These are phyloP conservation scores for Augochlorella aurata DNA, from an alignment of 2,888 invertebrate species.

Conservation along the genomic window DNA sequence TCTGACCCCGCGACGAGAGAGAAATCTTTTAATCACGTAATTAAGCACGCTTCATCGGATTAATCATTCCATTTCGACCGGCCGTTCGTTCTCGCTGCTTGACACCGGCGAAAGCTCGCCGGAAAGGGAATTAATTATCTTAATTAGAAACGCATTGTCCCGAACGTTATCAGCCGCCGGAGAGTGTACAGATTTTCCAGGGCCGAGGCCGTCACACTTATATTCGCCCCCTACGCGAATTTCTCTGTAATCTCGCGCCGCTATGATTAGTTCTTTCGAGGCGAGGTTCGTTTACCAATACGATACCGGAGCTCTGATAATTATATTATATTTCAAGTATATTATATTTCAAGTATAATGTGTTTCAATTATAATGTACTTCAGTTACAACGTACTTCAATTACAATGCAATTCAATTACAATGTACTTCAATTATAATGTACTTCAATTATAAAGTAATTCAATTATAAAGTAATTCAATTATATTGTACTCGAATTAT, in stretches of 20 bases:
- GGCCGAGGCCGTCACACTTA: not conserved
- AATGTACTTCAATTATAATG: too few species aligned
- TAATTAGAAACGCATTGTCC: constrained; percentile 43
- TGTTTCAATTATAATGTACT: too few species aligned
- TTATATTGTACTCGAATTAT: too few species aligned
- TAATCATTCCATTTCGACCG: constrained; percentile 38
- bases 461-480: too few species aligned
- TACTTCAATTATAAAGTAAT: too few species aligned
- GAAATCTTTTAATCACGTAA: constrained; percentile 30
- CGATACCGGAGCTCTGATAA: too few species aligned
- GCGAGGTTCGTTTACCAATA: not conserved
- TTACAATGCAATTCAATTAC: too few species aligned
- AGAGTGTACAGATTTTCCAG: not conserved
- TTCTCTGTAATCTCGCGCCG: not conserved
- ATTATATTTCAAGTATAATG: too few species aligned
- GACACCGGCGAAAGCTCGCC: constrained; percentile 4
- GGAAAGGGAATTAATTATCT: constrained; percentile 43
- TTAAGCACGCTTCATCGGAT: constrained; percentile 45
- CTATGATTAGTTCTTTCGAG: not conserved
- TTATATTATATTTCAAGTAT: too few species aligned
- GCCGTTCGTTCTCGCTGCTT: constrained; percentile 16
- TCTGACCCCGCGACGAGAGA: not conserved
- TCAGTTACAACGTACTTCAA: too few species aligned
- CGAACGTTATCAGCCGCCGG: constrained; percentile 11
- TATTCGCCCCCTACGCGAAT: not conserved